These are phyloP conservation scores for Platycheirus rosarum DNA, from an alignment of 2,888 invertebrate species.

Conservation along the genomic window DNA sequence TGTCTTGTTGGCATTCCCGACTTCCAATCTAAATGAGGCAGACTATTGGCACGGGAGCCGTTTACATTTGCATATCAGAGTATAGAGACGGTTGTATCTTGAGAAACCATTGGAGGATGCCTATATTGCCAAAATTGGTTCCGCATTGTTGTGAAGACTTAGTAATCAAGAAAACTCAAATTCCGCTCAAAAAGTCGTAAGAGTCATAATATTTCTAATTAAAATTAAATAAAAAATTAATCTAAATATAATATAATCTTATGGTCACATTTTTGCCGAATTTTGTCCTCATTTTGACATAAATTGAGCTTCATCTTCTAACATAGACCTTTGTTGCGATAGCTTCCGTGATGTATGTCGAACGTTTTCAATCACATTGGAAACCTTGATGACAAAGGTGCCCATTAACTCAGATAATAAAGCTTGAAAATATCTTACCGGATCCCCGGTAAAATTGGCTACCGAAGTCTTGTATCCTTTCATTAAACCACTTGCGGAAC, in stretches of 20 bases:
- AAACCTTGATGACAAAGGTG: constrained; percentile 40
- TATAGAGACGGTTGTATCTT: not conserved
- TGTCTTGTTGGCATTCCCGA: not conserved
- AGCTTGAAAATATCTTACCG: constrained; percentile 29
- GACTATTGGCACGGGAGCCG: not conserved
- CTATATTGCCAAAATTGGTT: constrained; percentile 18
- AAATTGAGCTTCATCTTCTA: constrained; percentile 41
- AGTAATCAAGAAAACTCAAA: not conserved
- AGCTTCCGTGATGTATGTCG: constrained; percentile 44
- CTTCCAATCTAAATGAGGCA: constrained; percentile 9
- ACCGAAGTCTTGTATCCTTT: constrained; percentile 13
- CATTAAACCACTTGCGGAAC: not conserved
- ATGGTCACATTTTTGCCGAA: not conserved
- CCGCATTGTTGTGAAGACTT: constrained; percentile 23
- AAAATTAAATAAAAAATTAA: constrained; percentile 51
- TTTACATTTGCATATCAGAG: constrained; percentile 14
- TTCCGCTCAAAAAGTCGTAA: not conserved
- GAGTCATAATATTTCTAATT: constrained; percentile 41
- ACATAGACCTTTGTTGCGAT: constrained; percentile 31
- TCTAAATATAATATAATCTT: constrained; percentile 24
- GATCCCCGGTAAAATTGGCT: constrained; percentile 5
- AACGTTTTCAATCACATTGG: constrained; percentile 56
- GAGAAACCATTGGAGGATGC: not conserved
- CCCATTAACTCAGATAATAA: not conserved
- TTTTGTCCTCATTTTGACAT: not conserved